Evolutionary conservation across 2,113 vertebrate species (phyloP).

Genomic region (Nothoprocta perdicaria): DNA sequence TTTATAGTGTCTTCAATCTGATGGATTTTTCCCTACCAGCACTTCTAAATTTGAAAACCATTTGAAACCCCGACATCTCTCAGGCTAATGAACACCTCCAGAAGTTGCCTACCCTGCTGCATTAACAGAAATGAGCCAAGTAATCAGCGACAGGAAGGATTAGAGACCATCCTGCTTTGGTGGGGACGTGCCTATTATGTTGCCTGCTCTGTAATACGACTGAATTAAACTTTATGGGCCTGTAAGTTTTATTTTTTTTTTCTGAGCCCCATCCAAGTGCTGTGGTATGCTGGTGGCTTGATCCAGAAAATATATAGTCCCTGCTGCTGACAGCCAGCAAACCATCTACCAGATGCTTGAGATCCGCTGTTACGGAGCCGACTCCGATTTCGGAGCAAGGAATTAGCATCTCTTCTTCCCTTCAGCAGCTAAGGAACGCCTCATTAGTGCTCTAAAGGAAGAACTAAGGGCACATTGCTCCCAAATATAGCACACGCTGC

Average conservation of each 20-base stretch:
- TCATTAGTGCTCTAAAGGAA: constrained; percentile 39
- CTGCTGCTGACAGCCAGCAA: constrained; percentile 33
- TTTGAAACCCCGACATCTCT: not conserved
- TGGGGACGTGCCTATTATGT: not conserved
- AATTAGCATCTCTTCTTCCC: constrained; percentile 28
- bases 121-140: not conserved
- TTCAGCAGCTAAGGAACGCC: constrained; percentile 31
- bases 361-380: not conserved
- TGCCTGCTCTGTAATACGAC: not conserved
- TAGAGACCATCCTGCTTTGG: not conserved
- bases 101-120: not conserved
- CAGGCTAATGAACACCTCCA: not conserved
- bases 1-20: not conserved
- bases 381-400: not conserved
- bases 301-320: not conserved
- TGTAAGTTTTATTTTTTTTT: not conserved
- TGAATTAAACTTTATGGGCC: not conserved
- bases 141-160: not conserved
- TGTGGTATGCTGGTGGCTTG: constrained; percentile 16
- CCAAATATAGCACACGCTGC: not conserved
- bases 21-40: not conserved
- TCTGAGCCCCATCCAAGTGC: not conserved
- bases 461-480: constrained; percentile 4
- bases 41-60: not conserved
- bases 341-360: constrained; percentile 46